Percentiles rank a stretch among this genome's conserved stretches.
These are phyloP conservation scores for Sphaeridia pumilis DNA, from an alignment of 2,888 invertebrate species.

Conservation along the genomic window DNA sequence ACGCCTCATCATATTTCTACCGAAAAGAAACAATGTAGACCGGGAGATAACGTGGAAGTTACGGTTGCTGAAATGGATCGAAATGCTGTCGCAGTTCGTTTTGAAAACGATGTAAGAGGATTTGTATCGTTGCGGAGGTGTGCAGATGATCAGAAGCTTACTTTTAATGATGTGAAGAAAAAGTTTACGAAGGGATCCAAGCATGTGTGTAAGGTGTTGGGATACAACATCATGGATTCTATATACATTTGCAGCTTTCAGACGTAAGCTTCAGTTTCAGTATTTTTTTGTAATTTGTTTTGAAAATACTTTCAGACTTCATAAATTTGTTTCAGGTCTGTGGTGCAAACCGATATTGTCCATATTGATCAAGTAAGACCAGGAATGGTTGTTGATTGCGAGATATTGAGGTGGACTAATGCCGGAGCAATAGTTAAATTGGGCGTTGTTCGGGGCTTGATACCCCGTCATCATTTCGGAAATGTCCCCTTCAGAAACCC, in stretches of 20 bases:
- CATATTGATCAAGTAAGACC: conserved; percentile 15
- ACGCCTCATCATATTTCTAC: not conserved
- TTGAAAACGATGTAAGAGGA: conserved; percentile 19
- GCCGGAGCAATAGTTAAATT: conserved; percentile 42
- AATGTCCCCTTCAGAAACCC: conserved; percentile 43
- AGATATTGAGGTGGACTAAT: conserved; percentile 14
- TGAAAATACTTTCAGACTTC: too few relatives aligned
- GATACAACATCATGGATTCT: conserved; percentile 20
- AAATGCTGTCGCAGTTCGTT: conserved; percentile 19
- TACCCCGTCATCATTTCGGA: conserved; percentile 46
- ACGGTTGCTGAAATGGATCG: conserved; percentile 17
- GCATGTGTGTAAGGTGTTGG: conserved; percentile 19
- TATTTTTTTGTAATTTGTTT: too few relatives aligned
- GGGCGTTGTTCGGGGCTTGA: conserved; percentile 41
- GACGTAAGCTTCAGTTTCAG: conserved; percentile 15
- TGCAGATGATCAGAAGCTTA: conserved; percentile 16
- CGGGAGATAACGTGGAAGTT: conserved; percentile 14
- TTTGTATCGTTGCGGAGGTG: conserved; percentile 18
- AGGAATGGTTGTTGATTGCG: conserved; percentile 16
- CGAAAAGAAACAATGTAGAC: not conserved
- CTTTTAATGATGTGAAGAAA: conserved; percentile 18
- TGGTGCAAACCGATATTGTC: conserved; percentile 12
- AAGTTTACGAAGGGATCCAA: conserved; percentile 17
- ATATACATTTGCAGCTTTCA: conserved; percentile 22
- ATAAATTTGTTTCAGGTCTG: conserved; percentile 18